Base-by-base conservation (phyloP, 2,888 invertebrate genomes). In the Thereva unica region DNA sequence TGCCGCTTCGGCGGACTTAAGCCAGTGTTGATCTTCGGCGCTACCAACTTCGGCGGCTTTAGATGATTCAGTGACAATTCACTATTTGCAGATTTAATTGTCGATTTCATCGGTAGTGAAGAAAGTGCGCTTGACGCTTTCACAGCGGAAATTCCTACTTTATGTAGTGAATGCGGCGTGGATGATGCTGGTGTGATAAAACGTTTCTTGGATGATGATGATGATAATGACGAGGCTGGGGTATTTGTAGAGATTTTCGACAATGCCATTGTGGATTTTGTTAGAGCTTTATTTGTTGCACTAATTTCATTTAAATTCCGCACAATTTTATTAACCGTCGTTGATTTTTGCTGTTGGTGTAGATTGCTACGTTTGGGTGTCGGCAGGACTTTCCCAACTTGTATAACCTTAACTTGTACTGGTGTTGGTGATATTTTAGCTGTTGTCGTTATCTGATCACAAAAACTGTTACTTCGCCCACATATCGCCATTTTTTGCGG, bases 401-500 rank as follows among this genome's bases (percentile, higher is more conserved):
- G 69, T n/a, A 61, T 35, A 7, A 34, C n/a, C 49, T 67, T 67
- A 34, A 10, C 4, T 23, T 41, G 37, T 34, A 35, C 5, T 52
- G 42, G 1, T 37, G 57, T 7, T 42, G 63, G 2, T 7, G 49
- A 42, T 10, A 7, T 10, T 38, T 47, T 35, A 10, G 8, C 23
- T 12, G 55, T 64, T 4, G 38, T 34, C 8, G 53, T 38, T 42
- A 55, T 37, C 35, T 50, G 55, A 67, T 77, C 72, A 57, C 75
- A 74, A 64, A 78, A 77, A 69, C 77, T 78, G 55, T 76, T 76
- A 61, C 78, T 78, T 38, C 78, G 74, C 40, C 74, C 74, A 45
- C 73, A 74, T 41, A 77, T 61, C 37, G 76, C 66, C n/a, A 73
- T 71, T 55, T 72, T 76, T 3, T 76, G 73, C 9, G 55, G 45